These are phyloP conservation scores for Berghia stephanieae DNA, from an alignment of 1,140 invertebrate genomes.

Conservation along the genomic window DNA sequence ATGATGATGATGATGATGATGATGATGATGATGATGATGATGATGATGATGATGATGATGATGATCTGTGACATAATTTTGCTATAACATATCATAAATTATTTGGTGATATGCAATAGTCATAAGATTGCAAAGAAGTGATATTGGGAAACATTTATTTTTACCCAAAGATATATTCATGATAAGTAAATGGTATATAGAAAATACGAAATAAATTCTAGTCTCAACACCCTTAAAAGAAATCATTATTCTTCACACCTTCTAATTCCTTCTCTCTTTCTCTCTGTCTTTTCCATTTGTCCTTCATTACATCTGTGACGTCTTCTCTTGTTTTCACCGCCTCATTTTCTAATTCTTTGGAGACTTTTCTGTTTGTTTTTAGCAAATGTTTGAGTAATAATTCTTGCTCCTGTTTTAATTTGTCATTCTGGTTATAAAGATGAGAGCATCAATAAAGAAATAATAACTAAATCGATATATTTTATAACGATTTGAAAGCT, in stretches of 20 bases:
- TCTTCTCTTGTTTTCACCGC: slow-evolving; percentile 56
- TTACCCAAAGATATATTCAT: not conserved
- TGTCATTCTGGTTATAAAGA: slow-evolving; percentile 55
- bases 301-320: slow-evolving; percentile 58
- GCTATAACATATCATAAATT: too few species aligned
- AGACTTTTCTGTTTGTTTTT: slow-evolving; percentile 57
- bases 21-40: slow-evolving; percentile 7
- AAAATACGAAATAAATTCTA: not conserved
- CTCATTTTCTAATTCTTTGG: slow-evolving; percentile 51
- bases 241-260: slow-evolving; percentile 37
- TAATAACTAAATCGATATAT: too few species aligned
- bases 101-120: too few species aligned
- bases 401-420: slow-evolving; percentile 57
- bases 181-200: not conserved
- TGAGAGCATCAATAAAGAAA: not conserved
- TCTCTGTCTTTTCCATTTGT: slow-evolving; percentile 57
- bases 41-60: not conserved
- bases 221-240: not conserved
- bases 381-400: slow-evolving; percentile 56
- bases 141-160: not conserved
- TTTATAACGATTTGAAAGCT: too few species aligned
- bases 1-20: slow-evolving; percentile 8
- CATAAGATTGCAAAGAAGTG: not conserved
- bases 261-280: slow-evolving; percentile 54
- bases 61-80: too few species aligned